Percentiles rank a stretch among this genome's conserved stretches.
Conservation (phyloP, 2,797 vertebrate genomes). For the Trachops cirrhosus region DNA sequence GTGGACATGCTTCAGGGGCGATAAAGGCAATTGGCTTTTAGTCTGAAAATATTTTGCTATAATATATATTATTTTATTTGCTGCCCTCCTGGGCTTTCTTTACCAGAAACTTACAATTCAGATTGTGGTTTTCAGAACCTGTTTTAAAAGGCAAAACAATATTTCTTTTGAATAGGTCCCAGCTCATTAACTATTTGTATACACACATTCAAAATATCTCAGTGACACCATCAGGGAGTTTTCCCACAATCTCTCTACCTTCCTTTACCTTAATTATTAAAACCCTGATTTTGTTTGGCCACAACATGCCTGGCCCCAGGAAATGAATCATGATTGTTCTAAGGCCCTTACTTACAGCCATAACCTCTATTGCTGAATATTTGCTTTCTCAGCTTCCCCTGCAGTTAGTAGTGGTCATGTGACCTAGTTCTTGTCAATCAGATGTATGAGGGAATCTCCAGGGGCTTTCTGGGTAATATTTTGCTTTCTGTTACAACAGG, state of each 20-base stretch:
- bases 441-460: neutral
- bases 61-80: neutral
- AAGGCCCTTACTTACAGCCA: neutral
- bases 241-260: neutral
- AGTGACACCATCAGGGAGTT: neutral
- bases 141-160: neutral
- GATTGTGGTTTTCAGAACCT: neutral
- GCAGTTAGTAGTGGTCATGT: neutral
- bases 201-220: neutral
- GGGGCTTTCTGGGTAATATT: neutral
- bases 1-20: constrained; percentile 39
- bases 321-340: neutral
- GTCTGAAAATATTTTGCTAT: neutral
- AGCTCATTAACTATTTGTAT: neutral
- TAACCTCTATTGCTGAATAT: neutral
- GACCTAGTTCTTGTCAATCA: neutral
- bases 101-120: neutral
- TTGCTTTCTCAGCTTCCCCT: neutral
- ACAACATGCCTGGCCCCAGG: neutral
- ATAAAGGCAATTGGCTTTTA: constrained; percentile 36
- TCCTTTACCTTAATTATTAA: neutral
- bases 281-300: neutral
- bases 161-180: neutral
- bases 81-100: neutral
- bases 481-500: neutral